Percentiles rank a stretch among this genome's conserved stretches.
phyloP scores from a whole-genome alignment of 2,888 invertebrate species.

The Ophraella communa region DNA sequence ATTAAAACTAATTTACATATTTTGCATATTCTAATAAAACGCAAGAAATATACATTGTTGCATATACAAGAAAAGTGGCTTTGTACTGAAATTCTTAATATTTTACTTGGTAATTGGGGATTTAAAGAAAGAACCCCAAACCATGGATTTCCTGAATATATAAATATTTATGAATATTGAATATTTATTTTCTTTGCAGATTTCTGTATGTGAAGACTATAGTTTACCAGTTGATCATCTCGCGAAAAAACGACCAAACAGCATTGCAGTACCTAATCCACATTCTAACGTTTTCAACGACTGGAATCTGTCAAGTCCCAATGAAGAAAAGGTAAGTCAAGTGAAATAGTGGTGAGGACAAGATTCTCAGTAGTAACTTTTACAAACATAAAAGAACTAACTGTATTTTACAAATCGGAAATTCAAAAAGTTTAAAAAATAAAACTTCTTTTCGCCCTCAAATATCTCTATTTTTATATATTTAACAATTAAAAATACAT shows the following conservation, averaged over 20 bases:
- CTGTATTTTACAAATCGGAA: no score
- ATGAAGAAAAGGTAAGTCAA: conserved; percentile 62
- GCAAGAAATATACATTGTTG: not conserved
- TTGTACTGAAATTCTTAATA: not conserved
- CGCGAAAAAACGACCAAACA: conserved; percentile 71
- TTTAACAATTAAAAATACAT: no score
- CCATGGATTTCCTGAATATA: not conserved
- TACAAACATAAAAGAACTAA: no score
- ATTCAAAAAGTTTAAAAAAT: no score
- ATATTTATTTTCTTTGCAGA: conserved; percentile 64
- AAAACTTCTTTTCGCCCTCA: no score
- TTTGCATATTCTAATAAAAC: conserved; percentile 30
- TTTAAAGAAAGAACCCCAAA: not conserved
- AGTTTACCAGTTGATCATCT: conserved; percentile 86
- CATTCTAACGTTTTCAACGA: conserved; percentile 63
- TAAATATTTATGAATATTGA: conserved; percentile 9
- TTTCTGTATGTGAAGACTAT: conserved; percentile 86
- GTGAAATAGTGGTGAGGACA: no score
- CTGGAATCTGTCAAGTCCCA: conserved; percentile 64
- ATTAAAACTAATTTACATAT: conserved; percentile 34
- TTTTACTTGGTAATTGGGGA: not conserved
- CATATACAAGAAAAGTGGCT: not conserved
- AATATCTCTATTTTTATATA: no score
- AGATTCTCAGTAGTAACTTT: no score
- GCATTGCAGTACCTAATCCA: conserved; percentile 64